Evolutionary conservation across 2,113 vertebrate genomes (phyloP).

Genomic region (Pomatorhinus ruficollis): DNA sequence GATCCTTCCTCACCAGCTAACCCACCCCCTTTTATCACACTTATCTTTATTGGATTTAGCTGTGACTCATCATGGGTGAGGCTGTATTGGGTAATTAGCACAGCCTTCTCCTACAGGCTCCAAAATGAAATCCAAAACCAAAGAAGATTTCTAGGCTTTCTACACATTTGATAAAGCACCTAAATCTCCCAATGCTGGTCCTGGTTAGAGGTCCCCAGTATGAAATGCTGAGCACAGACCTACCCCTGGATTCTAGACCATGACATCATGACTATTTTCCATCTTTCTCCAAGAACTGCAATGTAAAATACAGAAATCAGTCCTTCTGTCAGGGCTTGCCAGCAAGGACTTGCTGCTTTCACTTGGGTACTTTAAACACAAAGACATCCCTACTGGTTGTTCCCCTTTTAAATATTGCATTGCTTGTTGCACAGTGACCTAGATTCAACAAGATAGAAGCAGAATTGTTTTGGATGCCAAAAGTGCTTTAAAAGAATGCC

Average conservation of each 20-base stretch:
- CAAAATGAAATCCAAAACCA: not conserved
- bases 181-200: not conserved
- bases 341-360: not conserved
- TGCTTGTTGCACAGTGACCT: slow-evolving; percentile 42
- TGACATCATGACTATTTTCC: not conserved
- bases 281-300: not conserved
- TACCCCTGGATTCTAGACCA: not conserved
- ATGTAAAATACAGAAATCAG: not conserved
- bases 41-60: not conserved
- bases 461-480: slow-evolving; percentile 16
- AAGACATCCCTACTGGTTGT: not conserved
- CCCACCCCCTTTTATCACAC: not conserved
- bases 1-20: too few relatives aligned
- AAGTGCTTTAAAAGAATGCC: not conserved
- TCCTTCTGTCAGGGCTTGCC: not conserved
- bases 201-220: not conserved
- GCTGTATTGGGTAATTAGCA: not conserved
- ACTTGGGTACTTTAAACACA: not conserved
- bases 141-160: not conserved
- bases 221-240: not conserved
- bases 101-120: not conserved
- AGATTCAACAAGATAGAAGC: slow-evolving; percentile 35
- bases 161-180: not conserved
- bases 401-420: slow-evolving; percentile 55
- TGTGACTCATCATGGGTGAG: not conserved